phyloP scores from a whole-genome alignment of 2,888 invertebrate genomes.

The Cephonodes hylas region DNA sequence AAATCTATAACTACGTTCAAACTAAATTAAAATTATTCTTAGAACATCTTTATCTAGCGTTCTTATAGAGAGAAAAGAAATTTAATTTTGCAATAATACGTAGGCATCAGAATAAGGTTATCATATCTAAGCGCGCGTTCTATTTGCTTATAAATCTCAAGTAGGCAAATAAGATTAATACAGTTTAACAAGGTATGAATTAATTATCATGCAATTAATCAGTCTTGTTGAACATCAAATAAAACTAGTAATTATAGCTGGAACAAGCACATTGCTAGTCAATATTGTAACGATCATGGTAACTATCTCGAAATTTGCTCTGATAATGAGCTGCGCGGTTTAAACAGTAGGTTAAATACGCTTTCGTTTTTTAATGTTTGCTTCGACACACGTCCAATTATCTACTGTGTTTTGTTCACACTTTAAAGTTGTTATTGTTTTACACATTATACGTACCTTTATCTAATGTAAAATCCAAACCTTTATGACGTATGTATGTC shows the following conservation, averaged over 20 bases:
- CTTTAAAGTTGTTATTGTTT: background rate
- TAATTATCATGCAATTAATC: background rate
- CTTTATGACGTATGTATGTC: no score
- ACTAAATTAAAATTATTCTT: background rate
- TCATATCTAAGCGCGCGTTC: background rate
- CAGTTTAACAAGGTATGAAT: constrained; percentile 3
- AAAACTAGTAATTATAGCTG: background rate
- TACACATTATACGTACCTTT: no score
- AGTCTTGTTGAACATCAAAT: background rate
- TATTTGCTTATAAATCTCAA: background rate
- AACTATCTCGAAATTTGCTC: constrained; percentile 17
- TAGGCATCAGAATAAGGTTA: background rate
- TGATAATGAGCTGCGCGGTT: constrained; percentile 25
- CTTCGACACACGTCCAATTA: background rate
- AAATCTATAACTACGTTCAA: background rate
- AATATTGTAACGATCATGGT: background rate
- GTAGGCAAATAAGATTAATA: background rate
- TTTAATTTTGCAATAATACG: background rate
- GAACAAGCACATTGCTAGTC: background rate
- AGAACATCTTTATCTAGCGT: no score
- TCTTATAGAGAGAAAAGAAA: no score
- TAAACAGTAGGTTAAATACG: constrained; percentile 4
- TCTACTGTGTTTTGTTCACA: background rate
- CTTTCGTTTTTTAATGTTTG: background rate
- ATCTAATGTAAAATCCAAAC: no score